Evolutionary conservation across 2,888 invertebrate genomes (phyloP).

Genomic region (Amphipoea oculea): DNA sequence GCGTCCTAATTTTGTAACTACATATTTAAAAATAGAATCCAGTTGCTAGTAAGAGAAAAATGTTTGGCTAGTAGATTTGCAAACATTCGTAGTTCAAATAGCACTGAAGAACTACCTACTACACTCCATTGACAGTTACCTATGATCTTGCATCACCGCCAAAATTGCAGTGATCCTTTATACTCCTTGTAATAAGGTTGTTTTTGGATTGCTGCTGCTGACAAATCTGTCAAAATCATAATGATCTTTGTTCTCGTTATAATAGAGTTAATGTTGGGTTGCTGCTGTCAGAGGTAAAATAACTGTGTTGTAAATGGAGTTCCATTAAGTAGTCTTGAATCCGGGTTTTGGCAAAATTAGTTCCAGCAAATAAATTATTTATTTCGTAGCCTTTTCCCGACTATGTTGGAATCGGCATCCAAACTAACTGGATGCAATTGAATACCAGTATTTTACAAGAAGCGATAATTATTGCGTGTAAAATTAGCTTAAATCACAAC

Average conservation of each 20-base stretch:
- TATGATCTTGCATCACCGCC: background rate
- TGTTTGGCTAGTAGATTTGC: background rate
- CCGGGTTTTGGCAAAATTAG: background rate
- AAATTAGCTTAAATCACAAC: too few species aligned
- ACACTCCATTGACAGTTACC: too few species aligned
- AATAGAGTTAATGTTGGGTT: background rate
- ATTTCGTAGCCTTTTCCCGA: background rate
- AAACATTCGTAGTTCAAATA: constrained; percentile 7
- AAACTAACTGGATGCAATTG: background rate
- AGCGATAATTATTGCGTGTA: background rate
- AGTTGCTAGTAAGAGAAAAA: background rate
- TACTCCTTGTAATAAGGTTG: background rate
- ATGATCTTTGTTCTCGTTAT: background rate
- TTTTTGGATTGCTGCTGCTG: background rate
- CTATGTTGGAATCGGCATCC: background rate
- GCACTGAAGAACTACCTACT: background rate
- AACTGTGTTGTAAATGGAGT: background rate
- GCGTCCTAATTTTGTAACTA: constrained; percentile 16
- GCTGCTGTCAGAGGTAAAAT: background rate
- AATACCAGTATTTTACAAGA: background rate
- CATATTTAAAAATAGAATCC: constrained; percentile 36
- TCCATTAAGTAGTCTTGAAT: background rate
- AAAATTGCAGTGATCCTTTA: background rate
- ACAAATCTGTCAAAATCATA: background rate
- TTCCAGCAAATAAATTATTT: background rate